Evolutionary conservation across 2,797 vertebrate genomes (phyloP).

Genomic region (Babyrousa celebensis): DNA sequence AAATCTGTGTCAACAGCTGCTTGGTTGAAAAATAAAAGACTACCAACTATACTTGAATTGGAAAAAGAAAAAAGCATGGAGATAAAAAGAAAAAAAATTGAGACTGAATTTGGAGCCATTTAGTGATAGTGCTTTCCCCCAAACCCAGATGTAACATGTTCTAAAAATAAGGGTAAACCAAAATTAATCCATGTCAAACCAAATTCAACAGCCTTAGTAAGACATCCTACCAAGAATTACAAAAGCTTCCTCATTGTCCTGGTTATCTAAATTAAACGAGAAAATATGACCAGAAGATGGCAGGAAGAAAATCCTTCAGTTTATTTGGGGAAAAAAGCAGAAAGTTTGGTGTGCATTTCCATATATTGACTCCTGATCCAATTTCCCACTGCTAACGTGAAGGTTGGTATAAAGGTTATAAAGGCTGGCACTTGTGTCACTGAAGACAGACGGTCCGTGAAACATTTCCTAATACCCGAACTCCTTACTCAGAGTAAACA

Average conservation of each 20-base stretch:
- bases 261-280: conserved; percentile 42
- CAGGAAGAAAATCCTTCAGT: conserved; percentile 23
- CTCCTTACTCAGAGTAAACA: conserved; percentile 35
- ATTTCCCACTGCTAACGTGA: background rate
- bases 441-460: background rate
- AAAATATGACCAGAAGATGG: background rate
- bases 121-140: conserved; percentile 24
- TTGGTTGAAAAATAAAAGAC: conserved; percentile 35
- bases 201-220: conserved; percentile 6
- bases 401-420: background rate
- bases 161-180: background rate
- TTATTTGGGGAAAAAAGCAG: conserved; percentile 45
- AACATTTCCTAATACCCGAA: background rate
- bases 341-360: background rate
- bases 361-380: background rate
- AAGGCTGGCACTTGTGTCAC: background rate
- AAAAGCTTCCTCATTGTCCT: background rate
- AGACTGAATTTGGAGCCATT: conserved; percentile 36
- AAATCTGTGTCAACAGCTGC: conserved; percentile 69
- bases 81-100: background rate
- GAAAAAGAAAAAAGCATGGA: background rate
- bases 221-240: background rate
- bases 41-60: background rate
- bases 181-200: conserved; percentile 33
- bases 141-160: background rate